Percentiles rank a stretch among this genome's conserved stretches.
Conservation (phyloP, 2,113 vertebrate species). For the Alaudala cheleensis region DNA sequence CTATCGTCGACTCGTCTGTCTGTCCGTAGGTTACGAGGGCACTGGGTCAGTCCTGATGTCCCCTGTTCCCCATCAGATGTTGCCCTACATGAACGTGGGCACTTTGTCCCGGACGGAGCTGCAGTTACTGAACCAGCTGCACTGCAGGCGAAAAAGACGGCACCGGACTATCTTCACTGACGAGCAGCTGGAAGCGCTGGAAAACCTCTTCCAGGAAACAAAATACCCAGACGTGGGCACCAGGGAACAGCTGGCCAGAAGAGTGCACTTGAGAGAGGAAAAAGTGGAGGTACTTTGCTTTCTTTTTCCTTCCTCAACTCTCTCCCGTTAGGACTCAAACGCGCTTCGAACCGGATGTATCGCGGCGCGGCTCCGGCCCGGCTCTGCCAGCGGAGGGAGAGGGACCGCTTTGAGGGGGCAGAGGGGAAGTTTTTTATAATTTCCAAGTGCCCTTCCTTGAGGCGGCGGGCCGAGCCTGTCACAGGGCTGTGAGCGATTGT, state of each 20-base stretch:
- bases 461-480: not conserved
- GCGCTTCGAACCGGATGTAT: not conserved
- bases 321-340: not conserved
- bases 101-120: constrained; percentile 93
- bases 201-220: constrained; percentile 96
- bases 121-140: constrained; percentile 94
- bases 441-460: not conserved
- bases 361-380: not conserved
- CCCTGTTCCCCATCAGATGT: constrained; percentile 92
- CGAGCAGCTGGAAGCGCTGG: constrained; percentile 95
- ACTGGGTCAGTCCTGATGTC: constrained; percentile 90
- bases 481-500: not conserved
- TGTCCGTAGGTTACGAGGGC: constrained; percentile 86
- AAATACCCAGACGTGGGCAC: constrained; percentile 98
- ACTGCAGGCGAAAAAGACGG: constrained; percentile 92
- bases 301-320: not conserved
- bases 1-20: constrained; percentile 16
- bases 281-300: constrained; percentile 90
- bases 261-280: constrained; percentile 96
- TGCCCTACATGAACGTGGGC: constrained; percentile 96
- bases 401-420: not conserved
- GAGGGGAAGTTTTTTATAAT: not conserved
- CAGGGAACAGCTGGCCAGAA: constrained; percentile 93
- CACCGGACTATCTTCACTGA: constrained; percentile 98
- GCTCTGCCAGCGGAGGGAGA: not conserved